Conservation (phyloP, 1,140 invertebrate species). For the Bombus impatiens region DNA sequence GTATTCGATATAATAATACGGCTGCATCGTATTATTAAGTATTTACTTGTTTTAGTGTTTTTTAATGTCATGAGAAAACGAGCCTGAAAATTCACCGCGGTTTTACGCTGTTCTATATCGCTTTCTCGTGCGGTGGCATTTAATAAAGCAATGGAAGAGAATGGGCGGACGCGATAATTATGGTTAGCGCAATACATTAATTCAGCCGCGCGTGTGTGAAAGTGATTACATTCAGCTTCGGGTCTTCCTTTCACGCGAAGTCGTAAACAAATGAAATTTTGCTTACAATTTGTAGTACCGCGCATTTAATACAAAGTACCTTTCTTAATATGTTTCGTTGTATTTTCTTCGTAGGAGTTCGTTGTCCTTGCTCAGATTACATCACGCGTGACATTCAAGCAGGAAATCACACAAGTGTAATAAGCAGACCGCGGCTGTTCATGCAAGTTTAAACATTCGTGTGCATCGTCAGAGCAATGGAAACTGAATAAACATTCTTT, state of each 20-base stretch:
- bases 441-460: too few species aligned
- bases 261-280: neutral
- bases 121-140: neutral
- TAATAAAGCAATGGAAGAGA: neutral
- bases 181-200: neutral
- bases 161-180: neutral
- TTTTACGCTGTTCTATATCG: neutral
- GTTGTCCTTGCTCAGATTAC: too few species aligned
- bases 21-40: neutral
- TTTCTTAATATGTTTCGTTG: neutral
- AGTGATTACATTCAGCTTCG: neutral
- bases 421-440: too few species aligned
- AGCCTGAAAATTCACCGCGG: neutral
- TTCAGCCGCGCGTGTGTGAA: neutral
- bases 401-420: too few species aligned
- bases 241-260: neutral
- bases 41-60: neutral
- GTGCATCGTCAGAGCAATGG: too few species aligned
- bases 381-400: too few species aligned
- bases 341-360: neutral
- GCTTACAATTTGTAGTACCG: neutral
- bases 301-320: neutral
- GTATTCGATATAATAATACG: neutral
- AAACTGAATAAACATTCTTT: too few species aligned
- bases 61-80: neutral